These are phyloP conservation scores for Laspeyria flexula DNA, from an alignment of 2,888 invertebrate genomes.

Conservation along the genomic window DNA sequence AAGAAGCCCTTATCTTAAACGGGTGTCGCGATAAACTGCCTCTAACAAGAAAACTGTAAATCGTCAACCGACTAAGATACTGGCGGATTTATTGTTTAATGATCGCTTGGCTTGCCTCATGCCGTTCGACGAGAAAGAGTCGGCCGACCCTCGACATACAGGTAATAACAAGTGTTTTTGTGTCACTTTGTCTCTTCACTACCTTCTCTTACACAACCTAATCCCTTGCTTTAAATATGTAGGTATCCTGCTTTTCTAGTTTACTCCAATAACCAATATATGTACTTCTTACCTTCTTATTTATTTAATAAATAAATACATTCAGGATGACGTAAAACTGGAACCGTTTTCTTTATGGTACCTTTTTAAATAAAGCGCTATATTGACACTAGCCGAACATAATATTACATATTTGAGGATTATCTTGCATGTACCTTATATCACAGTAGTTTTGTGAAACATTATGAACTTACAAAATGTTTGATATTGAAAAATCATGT, in stretches of 20 bases:
- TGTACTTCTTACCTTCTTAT: too few species aligned
- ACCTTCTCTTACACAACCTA: conserved; percentile 46
- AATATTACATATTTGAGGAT: conserved; percentile 3
- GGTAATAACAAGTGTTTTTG: conserved; percentile 54
- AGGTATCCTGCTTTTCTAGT: conserved; percentile 25
- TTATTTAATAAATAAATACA: too few species aligned
- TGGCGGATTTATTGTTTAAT: conserved; percentile 44
- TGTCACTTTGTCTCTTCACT: conserved; percentile 58
- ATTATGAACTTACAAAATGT: too few species aligned
- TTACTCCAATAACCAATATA: conserved; percentile 12
- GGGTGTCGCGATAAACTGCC: conserved; percentile 3
- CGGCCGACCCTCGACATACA: conserved; percentile 48
- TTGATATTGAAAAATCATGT: too few species aligned
- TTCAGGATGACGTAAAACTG: too few species aligned
- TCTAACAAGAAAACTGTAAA: background rate
- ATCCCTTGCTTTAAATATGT: conserved; percentile 45
- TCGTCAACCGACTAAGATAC: conserved; percentile 41
- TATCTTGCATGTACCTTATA: conserved; percentile 26
- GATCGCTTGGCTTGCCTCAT: conserved; percentile 76
- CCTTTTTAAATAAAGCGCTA: conserved; percentile 4
- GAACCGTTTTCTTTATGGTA: too few species aligned
- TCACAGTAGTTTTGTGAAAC: conserved; percentile 3
- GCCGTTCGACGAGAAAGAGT: conserved; percentile 56
- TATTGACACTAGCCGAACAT: background rate
- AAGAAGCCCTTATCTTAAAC: conserved; percentile 51